A percentile compares a stretch with the other conserved stretches of the same genome.
Evolutionary conservation across 2,797 vertebrate genomes (phyloP).

Genomic region (Halcyon leucocephala): DNA sequence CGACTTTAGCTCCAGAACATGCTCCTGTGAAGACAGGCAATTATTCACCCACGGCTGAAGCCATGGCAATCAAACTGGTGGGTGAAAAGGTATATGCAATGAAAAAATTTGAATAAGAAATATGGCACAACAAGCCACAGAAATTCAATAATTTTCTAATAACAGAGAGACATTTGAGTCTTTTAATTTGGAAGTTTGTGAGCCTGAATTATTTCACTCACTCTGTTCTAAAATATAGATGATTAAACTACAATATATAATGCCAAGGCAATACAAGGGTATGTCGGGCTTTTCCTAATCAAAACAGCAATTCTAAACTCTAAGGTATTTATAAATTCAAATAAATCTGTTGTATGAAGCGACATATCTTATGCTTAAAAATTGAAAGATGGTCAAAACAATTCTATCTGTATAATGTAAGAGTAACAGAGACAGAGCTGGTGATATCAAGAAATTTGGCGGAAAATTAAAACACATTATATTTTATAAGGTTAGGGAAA

Average conservation of each 20-base stretch:
- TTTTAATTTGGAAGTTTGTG: constrained; percentile 64
- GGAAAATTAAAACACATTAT: neutral
- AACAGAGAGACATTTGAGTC: constrained; percentile 51
- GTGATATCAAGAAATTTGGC: neutral
- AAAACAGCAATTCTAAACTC: constrained; percentile 1
- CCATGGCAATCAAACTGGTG: constrained; percentile 88
- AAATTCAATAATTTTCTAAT: constrained; percentile 77
- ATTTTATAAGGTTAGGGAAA: neutral
- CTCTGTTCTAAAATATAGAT: neutral
- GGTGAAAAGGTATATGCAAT: constrained; percentile 80
- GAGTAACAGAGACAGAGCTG: neutral
- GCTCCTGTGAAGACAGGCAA: constrained; percentile 94
- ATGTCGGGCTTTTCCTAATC: neutral
- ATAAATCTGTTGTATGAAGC: neutral
- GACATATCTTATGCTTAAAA: neutral
- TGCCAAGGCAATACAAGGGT: neutral
- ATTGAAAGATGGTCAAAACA: neutral
- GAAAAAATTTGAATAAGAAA: constrained; percentile 72
- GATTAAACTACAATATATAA: neutral
- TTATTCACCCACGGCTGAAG: constrained; percentile 93
- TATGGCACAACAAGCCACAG: constrained; percentile 70
- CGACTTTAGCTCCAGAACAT: constrained; percentile 91
- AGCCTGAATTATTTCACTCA: constrained; percentile 29
- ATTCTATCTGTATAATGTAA: neutral
- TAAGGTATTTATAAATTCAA: neutral